Evolutionary conservation across 2,888 invertebrate genomes (phyloP).

Genomic region (Athalia cordata): DNA sequence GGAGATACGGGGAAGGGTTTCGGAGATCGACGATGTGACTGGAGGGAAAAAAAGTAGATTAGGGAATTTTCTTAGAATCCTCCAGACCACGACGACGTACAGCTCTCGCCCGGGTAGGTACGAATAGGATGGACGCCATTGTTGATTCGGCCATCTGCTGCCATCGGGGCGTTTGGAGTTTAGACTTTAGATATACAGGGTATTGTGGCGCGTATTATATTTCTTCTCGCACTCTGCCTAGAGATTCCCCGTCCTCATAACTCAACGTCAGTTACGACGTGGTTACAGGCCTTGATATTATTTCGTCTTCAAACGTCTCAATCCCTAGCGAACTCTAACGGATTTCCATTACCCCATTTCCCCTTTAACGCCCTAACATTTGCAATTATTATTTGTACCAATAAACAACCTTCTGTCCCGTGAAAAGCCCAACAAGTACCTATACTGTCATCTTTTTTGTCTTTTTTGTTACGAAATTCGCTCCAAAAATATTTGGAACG

Average conservation of each 20-base stretch:
- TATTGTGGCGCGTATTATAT: constrained; percentile 39
- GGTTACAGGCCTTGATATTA: constrained; percentile 16
- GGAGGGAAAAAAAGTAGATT: constrained; percentile 16
- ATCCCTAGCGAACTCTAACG: not conserved
- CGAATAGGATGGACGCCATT: constrained; percentile 30
- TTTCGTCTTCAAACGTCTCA: constrained; percentile 21
- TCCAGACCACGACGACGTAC: not conserved
- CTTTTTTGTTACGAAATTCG: no score
- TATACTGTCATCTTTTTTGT: no score
- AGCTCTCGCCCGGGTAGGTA: not conserved
- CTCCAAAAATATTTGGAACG: no score
- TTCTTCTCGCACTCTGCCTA: constrained; percentile 9
- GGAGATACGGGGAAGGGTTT: not conserved
- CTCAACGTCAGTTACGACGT: constrained; percentile 29
- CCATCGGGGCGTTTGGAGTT: constrained; percentile 37
- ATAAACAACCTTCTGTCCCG: no score
- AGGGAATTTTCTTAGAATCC: constrained; percentile 23
- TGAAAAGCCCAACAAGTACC: no score
- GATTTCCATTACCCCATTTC: not conserved
- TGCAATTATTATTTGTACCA: not conserved
- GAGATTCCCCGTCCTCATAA: constrained; percentile 7
- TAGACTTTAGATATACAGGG: constrained; percentile 36
- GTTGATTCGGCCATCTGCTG: constrained; percentile 43
- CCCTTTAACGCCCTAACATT: not conserved
- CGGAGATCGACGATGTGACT: not conserved